Percentiles rank a stretch among this genome's conserved stretches.
phyloP scores from a whole-genome alignment of 2,888 invertebrate species.

The Ceraclea dissimilis region DNA sequence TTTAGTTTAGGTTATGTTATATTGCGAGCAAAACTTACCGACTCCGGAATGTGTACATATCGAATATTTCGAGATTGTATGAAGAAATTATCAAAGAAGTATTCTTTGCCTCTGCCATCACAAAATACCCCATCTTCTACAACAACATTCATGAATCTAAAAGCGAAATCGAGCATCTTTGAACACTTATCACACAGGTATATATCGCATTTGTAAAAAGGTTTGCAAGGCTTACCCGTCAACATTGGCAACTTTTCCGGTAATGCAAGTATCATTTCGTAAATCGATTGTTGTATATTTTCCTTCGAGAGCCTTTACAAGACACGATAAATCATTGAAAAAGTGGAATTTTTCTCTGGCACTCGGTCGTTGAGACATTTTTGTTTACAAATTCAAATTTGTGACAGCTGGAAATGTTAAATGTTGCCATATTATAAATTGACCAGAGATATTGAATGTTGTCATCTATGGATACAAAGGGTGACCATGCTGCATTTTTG shows the following conservation, averaged over 20 bases:
- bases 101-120: conserved; percentile 53
- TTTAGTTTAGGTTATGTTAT: too few species aligned
- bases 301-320: conserved; percentile 54
- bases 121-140: conserved; percentile 55
- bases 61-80: conserved; percentile 58
- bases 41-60: conserved; percentile 59
- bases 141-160: conserved; percentile 53
- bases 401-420: too few species aligned
- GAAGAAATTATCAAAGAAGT: conserved; percentile 54
- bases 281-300: conserved; percentile 57
- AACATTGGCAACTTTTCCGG: conserved; percentile 51
- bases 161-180: neutral
- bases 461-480: too few species aligned
- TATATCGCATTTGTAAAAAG: neutral
- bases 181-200: neutral
- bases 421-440: too few species aligned
- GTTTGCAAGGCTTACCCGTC: conserved; percentile 57
- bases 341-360: conserved; percentile 36
- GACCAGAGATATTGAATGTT: too few species aligned
- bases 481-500: too few species aligned
- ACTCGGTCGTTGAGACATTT: neutral
- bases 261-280: conserved; percentile 56
- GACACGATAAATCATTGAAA: conserved; percentile 54
- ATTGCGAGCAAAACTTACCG: too few species aligned
- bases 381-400: neutral